Evolutionary conservation across 2,888 invertebrate genomes (phyloP).

Genomic region (Archips xylosteana): DNA sequence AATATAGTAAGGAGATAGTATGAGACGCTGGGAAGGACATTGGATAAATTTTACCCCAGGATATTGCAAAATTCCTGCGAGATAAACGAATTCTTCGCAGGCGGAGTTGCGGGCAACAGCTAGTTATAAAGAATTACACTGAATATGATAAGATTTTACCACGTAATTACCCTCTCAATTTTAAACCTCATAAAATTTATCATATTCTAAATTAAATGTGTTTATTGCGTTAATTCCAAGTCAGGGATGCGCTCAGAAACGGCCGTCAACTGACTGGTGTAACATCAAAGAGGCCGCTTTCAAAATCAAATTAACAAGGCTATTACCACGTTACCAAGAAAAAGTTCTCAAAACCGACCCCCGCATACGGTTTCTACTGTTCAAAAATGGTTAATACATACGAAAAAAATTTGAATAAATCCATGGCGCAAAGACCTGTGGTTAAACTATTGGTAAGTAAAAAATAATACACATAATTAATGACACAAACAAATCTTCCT

Average conservation of each 20-base stretch:
- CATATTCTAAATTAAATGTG: slow-evolving; percentile 6
- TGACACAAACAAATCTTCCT: slow-evolving; percentile 79
- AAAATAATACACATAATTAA: slow-evolving; percentile 65
- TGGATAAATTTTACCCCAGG: too few relatives aligned
- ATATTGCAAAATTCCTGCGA: too few relatives aligned
- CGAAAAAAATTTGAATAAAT: slow-evolving; percentile 16
- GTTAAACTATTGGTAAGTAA: slow-evolving; percentile 16
- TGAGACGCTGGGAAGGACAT: too few relatives aligned
- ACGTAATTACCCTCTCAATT: not conserved
- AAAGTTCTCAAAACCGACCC: slow-evolving; percentile 60
- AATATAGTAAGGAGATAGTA: too few relatives aligned
- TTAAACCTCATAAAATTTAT: slow-evolving; percentile 7
- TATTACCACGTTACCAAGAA: slow-evolving; percentile 76
- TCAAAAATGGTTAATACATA: slow-evolving; percentile 41
- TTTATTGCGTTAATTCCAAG: slow-evolving; percentile 19
- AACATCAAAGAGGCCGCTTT: slow-evolving; percentile 74
- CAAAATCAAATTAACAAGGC: slow-evolving; percentile 79
- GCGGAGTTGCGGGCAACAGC: too few relatives aligned
- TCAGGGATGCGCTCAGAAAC: slow-evolving; percentile 69
- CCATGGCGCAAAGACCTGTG: not conserved
- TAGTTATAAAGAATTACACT: too few relatives aligned
- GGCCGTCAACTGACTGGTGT: slow-evolving; percentile 72
- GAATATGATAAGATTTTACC: too few relatives aligned
- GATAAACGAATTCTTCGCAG: too few relatives aligned
- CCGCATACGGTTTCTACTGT: slow-evolving; percentile 59